phyloP scores from a whole-genome alignment of 2,113 vertebrate genomes.

The Ctenodactylus gundi region DNA sequence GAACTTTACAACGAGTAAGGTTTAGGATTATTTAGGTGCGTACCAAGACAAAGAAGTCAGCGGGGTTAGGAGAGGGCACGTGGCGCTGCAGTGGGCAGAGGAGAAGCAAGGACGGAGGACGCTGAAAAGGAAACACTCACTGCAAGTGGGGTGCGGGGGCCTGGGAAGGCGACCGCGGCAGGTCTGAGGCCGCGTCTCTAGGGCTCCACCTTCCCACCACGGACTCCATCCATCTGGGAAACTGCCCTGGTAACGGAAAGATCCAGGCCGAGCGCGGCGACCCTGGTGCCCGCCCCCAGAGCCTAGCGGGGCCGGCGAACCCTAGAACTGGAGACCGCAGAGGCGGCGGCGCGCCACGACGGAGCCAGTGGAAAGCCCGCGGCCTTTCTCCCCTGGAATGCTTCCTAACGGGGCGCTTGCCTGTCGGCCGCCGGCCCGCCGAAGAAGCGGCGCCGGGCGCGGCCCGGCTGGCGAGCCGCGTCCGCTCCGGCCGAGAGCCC shows the following conservation, averaged over 20 bases:
- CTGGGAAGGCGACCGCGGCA: background rate
- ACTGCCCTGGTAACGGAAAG: conserved; percentile 67
- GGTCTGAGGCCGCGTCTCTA: conserved; percentile 71
- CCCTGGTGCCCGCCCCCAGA: conserved; percentile 54
- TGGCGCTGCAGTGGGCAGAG: conserved; percentile 11
- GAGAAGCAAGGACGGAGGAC: conserved; percentile 30
- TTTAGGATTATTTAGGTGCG: conserved; percentile 25
- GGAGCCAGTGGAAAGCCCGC: conserved; percentile 78
- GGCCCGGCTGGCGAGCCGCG: too few species aligned
- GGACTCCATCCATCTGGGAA: conserved; percentile 75
- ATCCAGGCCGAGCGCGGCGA: conserved; percentile 72
- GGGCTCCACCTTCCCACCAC: conserved; percentile 76
- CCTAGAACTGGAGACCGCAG: conserved; percentile 48
- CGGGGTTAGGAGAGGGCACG: conserved; percentile 34
- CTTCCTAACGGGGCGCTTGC: conserved; percentile 73
- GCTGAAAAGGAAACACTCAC: conserved; percentile 30
- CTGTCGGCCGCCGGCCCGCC: conserved; percentile 59
- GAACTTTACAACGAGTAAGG: conserved; percentile 1
- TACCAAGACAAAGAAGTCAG: conserved; percentile 52
- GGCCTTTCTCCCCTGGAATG: conserved; percentile 74
- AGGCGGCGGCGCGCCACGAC: conserved; percentile 73
- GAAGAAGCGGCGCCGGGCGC: conserved; percentile 22
- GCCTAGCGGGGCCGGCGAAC: conserved; percentile 73
- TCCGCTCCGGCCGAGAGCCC: too few species aligned
- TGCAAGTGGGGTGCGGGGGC: background rate